phyloP scores from a whole-genome alignment of 2,797 vertebrate species.

The Botia kubotai region DNA sequence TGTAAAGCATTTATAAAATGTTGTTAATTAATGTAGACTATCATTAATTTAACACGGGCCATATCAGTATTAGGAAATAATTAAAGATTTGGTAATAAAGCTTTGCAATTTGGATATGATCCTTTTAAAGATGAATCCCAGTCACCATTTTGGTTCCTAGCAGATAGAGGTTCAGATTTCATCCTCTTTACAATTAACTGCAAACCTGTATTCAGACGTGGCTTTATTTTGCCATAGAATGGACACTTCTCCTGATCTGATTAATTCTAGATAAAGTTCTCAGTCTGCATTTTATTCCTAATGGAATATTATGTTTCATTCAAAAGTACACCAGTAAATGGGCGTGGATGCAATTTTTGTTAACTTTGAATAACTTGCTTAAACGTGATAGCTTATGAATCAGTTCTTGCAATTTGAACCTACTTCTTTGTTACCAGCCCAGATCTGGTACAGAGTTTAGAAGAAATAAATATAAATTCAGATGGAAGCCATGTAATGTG shows the following conservation, averaged over 20 bases:
- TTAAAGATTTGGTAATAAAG: too few relatives aligned
- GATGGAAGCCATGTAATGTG: not conserved
- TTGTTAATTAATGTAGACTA: too few relatives aligned
- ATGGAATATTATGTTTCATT: slow-evolving; percentile 13
- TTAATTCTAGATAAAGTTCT: not conserved
- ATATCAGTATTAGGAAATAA: too few relatives aligned
- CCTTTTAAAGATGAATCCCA: not conserved
- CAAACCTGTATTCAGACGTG: not conserved
- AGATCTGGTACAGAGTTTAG: not conserved
- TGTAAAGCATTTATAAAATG: too few relatives aligned
- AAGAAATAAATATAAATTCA: not conserved
- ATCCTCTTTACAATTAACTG: too few relatives aligned
- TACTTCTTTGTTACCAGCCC: not conserved
- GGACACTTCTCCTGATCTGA: not conserved
- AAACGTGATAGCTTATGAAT: not conserved
- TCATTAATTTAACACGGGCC: too few relatives aligned
- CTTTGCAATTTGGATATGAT: not conserved
- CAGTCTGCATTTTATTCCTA: not conserved
- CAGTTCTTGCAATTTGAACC: not conserved
- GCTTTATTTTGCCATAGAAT: not conserved
- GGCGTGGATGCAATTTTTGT: not conserved
- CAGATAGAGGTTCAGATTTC: too few relatives aligned
- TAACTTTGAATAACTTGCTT: not conserved
- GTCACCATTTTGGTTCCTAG: too few relatives aligned
- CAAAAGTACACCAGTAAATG: not conserved